Evolutionary conservation across 1,140 invertebrate species (phyloP).

Genomic region (Andrena cerasifolii): DNA sequence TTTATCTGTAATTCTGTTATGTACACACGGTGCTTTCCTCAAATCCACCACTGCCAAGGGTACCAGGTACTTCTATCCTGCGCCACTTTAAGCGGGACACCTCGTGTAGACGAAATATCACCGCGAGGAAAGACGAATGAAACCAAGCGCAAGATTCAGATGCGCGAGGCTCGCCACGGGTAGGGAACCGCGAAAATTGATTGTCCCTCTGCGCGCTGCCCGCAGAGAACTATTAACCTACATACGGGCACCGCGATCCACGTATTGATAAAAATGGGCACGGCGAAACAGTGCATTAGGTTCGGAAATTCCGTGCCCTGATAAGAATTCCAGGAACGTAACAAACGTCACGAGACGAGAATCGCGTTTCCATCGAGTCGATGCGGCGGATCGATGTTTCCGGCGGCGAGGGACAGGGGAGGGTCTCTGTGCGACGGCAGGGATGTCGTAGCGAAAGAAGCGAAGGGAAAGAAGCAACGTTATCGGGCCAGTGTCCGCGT

Average conservation of each 20-base stretch:
- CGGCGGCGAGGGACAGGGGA: too few relatives aligned
- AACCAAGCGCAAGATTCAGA: neutral
- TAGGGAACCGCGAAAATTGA: slow-evolving; percentile 49
- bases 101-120: too few relatives aligned
- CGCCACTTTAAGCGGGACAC: too few relatives aligned
- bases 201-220: slow-evolving; percentile 25
- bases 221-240: slow-evolving; percentile 64
- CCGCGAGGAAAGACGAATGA: too few relatives aligned
- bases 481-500: too few relatives aligned
- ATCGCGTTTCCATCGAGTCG: slow-evolving; percentile 22
- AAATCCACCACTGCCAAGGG: too few relatives aligned
- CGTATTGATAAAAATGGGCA: slow-evolving; percentile 54
- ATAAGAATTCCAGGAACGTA: slow-evolving; percentile 51
- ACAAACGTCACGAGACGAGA: slow-evolving; percentile 34
- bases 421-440: too few relatives aligned
- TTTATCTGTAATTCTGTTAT: too few relatives aligned
- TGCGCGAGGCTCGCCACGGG: neutral
- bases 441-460: too few relatives aligned
- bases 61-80: too few relatives aligned
- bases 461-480: too few relatives aligned
- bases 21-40: too few relatives aligned
- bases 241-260: slow-evolving; percentile 38
- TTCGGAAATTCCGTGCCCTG: slow-evolving; percentile 60
- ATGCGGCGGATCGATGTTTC: slow-evolving; percentile 17
- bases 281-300: slow-evolving; percentile 48